Percentiles rank a stretch among this genome's conserved stretches.
Evolutionary conservation across 1,140 invertebrate species (phyloP).

Genomic region (Drosophila punjabiensis): DNA sequence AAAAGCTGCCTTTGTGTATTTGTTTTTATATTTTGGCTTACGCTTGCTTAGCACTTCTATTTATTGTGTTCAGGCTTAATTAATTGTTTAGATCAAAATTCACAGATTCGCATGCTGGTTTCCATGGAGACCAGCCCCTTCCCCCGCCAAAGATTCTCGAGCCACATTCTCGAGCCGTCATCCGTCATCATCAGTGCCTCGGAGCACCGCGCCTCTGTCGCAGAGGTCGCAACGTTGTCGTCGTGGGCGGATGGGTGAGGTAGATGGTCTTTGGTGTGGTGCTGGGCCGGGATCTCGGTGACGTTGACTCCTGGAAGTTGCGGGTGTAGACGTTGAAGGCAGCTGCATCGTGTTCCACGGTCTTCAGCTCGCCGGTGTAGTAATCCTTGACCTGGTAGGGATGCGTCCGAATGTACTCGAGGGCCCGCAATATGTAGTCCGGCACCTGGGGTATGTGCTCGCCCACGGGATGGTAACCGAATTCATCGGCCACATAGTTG

Average conservation of each 20-base stretch:
- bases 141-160: background rate
- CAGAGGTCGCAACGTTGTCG: conserved; percentile 9
- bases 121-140: conserved; percentile 28
- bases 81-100: conserved; percentile 76
- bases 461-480: conserved; percentile 86
- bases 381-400: conserved; percentile 75
- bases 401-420: conserved; percentile 86
- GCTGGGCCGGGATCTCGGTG: conserved; percentile 51
- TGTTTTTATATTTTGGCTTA: conserved; percentile 34
- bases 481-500: conserved; percentile 88
- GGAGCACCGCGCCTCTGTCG: conserved; percentile 18
- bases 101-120: conserved; percentile 57
- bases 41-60: conserved; percentile 62
- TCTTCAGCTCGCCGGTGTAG: conserved; percentile 68
- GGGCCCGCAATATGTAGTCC: conserved; percentile 73
- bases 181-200: conserved; percentile 11
- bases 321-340: conserved; percentile 73
- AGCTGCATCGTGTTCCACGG: conserved; percentile 69
- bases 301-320: conserved; percentile 50
- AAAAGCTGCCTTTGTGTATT: conserved; percentile 28
- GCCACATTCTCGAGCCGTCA: background rate
- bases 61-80: conserved; percentile 65
- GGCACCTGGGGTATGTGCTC: conserved; percentile 86
- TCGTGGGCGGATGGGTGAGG: conserved; percentile 64
- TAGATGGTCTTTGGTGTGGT: conserved; percentile 67